Evolutionary conservation across 2,888 invertebrate genomes (phyloP).

Genomic region (Ganaspis brasiliensis): DNA sequence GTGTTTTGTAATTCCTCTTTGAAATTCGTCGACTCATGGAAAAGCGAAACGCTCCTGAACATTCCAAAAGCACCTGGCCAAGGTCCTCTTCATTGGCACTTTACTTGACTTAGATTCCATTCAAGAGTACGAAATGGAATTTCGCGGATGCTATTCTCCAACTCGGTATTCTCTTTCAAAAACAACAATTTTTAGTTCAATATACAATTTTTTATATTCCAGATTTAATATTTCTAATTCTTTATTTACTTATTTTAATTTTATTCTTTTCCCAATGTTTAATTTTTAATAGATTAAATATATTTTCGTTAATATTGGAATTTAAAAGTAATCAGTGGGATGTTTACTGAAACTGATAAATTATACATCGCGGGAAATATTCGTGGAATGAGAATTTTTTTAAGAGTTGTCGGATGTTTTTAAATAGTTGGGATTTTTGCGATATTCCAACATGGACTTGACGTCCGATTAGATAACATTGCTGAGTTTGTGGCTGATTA

Average conservation of each 20-base stretch:
- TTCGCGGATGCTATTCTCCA: background rate
- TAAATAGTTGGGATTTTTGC: background rate
- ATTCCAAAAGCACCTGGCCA: conserved; percentile 29
- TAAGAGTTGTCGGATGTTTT: background rate
- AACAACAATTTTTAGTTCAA: background rate
- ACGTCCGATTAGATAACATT: conserved; percentile 68
- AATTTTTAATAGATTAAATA: background rate
- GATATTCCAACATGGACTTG: conserved; percentile 57
- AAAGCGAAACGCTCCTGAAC: conserved; percentile 6
- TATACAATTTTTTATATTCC: no score
- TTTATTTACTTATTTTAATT: no score
- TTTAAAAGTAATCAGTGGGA: background rate
- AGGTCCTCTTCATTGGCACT: conserved; percentile 23
- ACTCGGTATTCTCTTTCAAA: background rate
- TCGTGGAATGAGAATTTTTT: conserved; percentile 2
- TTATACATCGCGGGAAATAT: conserved; percentile 13
- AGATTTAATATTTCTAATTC: no score
- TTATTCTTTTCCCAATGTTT: no score
- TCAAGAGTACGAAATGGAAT: background rate
- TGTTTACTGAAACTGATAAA: conserved; percentile 2
- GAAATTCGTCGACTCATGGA: conserved; percentile 37
- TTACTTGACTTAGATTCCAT: conserved; percentile 25
- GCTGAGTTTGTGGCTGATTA: background rate
- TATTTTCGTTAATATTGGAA: background rate
- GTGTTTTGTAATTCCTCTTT: conserved; percentile 38